Conservation (phyloP, 1,140 invertebrate genomes). For the Dreissena rostriformis region DNA sequence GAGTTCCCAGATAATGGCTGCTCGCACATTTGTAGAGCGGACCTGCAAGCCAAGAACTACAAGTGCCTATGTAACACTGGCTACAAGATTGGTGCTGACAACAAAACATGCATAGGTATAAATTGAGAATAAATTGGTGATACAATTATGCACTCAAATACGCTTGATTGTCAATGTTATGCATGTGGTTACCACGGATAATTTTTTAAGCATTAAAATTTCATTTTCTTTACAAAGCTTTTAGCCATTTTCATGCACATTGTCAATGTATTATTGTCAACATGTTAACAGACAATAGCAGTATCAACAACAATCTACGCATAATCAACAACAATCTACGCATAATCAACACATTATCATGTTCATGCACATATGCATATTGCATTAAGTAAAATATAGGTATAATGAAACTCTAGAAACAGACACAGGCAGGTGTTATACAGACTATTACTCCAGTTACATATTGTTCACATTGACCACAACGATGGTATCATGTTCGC, state of each 20-base stretch:
- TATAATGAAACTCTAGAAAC: too few species aligned
- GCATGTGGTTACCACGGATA: too few species aligned
- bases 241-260: not conserved
- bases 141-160: not conserved
- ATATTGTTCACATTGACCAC: too few species aligned
- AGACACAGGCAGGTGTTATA: too few species aligned
- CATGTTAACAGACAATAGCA: not conserved
- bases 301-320: too few species aligned
- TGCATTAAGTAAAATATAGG: too few species aligned
- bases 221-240: not conserved
- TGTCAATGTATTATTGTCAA: not conserved
- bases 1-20: not conserved
- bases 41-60: not conserved
- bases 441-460: too few species aligned
- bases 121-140: not conserved
- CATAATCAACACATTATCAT: too few species aligned
- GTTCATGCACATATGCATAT: too few species aligned
- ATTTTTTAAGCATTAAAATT: not conserved
- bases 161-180: not conserved
- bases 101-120: slow-evolving; percentile 31
- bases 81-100: slow-evolving; percentile 3
- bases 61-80: not conserved
- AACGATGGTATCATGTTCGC: too few species aligned
- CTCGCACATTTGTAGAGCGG: slow-evolving; percentile 1
- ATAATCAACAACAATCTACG: too few species aligned